Conservation (phyloP, 2,797 vertebrate species). For the Propithecus deckenii region DNA sequence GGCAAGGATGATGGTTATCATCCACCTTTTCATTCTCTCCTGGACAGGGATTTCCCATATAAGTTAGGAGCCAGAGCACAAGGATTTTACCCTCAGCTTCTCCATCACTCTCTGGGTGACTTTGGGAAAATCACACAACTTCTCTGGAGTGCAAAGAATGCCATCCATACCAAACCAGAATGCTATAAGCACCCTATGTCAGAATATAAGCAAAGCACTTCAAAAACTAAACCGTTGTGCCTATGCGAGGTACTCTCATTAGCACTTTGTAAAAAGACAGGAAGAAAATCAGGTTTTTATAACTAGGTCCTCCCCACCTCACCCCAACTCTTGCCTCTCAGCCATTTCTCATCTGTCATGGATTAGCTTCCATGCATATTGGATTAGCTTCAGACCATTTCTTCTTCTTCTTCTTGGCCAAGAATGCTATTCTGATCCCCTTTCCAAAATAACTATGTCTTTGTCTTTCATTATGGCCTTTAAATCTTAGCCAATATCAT, state of each 20-base stretch:
- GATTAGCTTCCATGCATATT: not conserved
- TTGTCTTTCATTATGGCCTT: not conserved
- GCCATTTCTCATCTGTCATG: not conserved
- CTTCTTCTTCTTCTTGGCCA: not conserved
- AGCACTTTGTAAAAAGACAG: not conserved
- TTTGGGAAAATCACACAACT: not conserved
- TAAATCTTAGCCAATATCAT: not conserved
- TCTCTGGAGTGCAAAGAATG: not conserved
- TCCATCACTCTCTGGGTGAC: not conserved
- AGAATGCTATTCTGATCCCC: not conserved
- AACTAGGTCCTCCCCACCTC: not conserved
- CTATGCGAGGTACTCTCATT: not conserved
- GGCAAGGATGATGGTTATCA: too few species aligned
- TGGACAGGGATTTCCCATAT: not conserved
- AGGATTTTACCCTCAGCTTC: not conserved
- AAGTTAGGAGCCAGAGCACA: not conserved
- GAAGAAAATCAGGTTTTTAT: not conserved
- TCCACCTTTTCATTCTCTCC: not conserved
- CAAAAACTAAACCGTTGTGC: not conserved
- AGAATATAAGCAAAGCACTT: not conserved
- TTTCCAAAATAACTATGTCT: constrained; percentile 20
- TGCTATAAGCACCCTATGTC: not conserved
- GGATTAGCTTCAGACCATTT: not conserved
- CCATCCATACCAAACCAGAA: not conserved
- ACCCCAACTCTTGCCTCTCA: not conserved